Conservation (phyloP, 2,888 invertebrate genomes). For the Melitaea athalia region DNA sequence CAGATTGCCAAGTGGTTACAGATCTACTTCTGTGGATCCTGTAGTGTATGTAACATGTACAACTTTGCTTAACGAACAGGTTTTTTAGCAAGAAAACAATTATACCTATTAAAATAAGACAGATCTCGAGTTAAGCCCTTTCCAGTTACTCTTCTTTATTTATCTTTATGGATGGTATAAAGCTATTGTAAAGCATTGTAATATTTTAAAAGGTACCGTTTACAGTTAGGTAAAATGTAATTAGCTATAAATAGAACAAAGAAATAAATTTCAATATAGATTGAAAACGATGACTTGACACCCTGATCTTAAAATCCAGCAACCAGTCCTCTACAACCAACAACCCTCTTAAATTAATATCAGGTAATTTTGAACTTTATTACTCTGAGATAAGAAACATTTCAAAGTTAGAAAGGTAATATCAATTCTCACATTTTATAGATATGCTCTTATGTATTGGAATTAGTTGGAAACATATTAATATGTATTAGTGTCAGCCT, state of each 20-base stretch:
- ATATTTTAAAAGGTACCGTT: too few species aligned
- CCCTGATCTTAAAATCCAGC: slow-evolving; percentile 55
- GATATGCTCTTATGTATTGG: slow-evolving; percentile 61
- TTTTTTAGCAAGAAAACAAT: too few species aligned
- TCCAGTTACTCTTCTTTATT: too few species aligned
- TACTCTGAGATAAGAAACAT: slow-evolving; percentile 30
- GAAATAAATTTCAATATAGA: slow-evolving; percentile 79
- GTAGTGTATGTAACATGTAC: too few species aligned
- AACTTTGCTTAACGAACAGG: too few species aligned
- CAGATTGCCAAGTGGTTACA: too few species aligned
- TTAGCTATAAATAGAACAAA: slow-evolving; percentile 63
- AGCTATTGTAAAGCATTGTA: too few species aligned
- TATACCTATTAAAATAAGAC: too few species aligned
- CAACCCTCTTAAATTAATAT: slow-evolving; percentile 21
- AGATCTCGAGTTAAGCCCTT: too few species aligned
- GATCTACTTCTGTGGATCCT: too few species aligned
- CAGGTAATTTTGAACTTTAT: slow-evolving; percentile 39
- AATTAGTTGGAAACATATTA: slow-evolving; percentile 73
- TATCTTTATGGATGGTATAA: too few species aligned
- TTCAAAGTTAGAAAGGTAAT: slow-evolving; percentile 6
- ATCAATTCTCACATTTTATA: slow-evolving; percentile 47
- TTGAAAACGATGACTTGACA: slow-evolving; percentile 80
- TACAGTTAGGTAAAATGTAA: not conserved
- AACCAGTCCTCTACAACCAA: slow-evolving; percentile 40
- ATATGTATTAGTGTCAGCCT: slow-evolving; percentile 76